A percentile compares a stretch with the other conserved stretches of the same genome.
Conservation (phyloP, 1,140 invertebrate species). For the Brachionus rotundiformis region DNA sequence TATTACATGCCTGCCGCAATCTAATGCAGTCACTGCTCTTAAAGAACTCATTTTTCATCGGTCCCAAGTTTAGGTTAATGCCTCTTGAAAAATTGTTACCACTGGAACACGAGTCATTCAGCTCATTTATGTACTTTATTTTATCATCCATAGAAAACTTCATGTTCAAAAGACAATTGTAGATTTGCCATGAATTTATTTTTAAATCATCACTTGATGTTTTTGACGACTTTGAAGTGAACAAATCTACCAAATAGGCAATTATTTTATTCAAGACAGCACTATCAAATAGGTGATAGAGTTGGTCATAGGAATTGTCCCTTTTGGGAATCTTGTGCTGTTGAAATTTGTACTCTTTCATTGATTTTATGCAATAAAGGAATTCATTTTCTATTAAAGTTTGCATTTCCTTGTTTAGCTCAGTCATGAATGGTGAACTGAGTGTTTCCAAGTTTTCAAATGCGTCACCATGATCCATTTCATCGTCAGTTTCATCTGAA, state of each 20-base stretch:
- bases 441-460: neutral
- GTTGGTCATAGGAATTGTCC: neutral
- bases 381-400: slow-evolving; percentile 42
- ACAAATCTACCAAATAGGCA: slow-evolving; percentile 20
- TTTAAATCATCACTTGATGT: neutral
- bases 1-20: slow-evolving; percentile 8
- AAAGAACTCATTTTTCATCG: slow-evolving; percentile 42
- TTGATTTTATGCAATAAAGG: slow-evolving; percentile 36
- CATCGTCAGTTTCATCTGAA: neutral
- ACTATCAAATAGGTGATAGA: neutral
- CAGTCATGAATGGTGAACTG: neutral
- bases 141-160: slow-evolving; percentile 49
- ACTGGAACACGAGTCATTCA: neutral
- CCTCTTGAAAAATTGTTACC: neutral
- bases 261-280: slow-evolving; percentile 1
- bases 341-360: neutral
- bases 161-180: slow-evolving; percentile 49
- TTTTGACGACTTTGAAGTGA: neutral
- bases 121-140: slow-evolving; percentile 39
- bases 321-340: neutral
- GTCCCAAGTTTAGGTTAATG: slow-evolving; percentile 12
- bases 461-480: neutral
- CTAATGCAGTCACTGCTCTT: slow-evolving; percentile 36
- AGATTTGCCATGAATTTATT: slow-evolving; percentile 43
- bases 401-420: neutral